phyloP scores from a whole-genome alignment of 2,113 vertebrate genomes.

The Pteruthius melanotis region DNA sequence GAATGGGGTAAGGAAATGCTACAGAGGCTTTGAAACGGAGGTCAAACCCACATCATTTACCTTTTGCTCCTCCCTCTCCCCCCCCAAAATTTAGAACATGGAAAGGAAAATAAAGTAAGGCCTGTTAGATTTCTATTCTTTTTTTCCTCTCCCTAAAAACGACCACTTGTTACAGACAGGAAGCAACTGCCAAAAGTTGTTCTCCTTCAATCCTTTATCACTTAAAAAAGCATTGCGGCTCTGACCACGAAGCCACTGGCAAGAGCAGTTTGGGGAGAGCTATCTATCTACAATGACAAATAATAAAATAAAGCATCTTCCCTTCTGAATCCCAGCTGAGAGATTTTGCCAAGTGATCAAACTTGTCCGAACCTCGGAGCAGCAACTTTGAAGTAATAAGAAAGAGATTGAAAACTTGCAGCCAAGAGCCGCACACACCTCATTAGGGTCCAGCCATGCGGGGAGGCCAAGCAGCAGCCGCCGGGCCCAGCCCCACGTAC shows the following conservation, averaged over 20 bases:
- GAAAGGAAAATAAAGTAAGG: constrained; percentile 1
- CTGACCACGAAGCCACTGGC: neutral
- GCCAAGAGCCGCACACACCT: constrained; percentile 56
- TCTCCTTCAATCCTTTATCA: constrained; percentile 38
- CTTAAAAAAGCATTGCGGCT: neutral
- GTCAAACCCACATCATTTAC: neutral
- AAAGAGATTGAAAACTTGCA: constrained; percentile 55
- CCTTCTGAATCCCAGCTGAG: constrained; percentile 18
- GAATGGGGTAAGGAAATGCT: neutral
- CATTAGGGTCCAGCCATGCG: constrained; percentile 66
- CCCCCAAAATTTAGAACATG: neutral
- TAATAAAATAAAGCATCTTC: constrained; percentile 16
- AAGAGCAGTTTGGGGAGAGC: neutral
- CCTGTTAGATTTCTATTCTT: neutral
- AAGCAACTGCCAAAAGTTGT: constrained; percentile 41
- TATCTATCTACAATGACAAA: constrained; percentile 1
- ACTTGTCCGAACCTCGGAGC: neutral
- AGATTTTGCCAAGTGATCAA: constrained; percentile 28
- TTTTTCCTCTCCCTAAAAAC: accelerated
- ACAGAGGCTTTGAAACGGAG: neutral
- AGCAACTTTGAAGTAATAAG: constrained; percentile 59
- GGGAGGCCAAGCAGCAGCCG: constrained; percentile 53
- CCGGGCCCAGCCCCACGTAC: constrained; percentile 19
- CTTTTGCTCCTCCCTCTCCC: neutral
- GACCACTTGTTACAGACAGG: constrained; percentile 2